These are phyloP conservation scores for Phyllopteryx taeniolatus DNA, from an alignment of 2,113 vertebrate species.

Conservation along the genomic window DNA sequence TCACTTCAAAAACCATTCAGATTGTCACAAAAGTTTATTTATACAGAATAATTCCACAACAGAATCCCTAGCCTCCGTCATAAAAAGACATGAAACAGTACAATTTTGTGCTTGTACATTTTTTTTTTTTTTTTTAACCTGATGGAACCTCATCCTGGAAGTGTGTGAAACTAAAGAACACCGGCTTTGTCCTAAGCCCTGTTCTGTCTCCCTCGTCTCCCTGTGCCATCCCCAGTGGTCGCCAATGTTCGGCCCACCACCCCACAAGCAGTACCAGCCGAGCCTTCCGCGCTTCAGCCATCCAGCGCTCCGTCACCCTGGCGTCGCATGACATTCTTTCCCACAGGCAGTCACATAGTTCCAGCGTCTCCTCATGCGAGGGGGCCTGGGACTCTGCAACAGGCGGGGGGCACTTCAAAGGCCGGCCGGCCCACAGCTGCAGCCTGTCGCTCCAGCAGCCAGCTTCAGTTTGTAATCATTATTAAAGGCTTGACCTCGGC, in stretches of 20 bases:
- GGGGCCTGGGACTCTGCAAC: constrained; percentile 75
- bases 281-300: constrained; percentile 57
- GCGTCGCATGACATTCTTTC: constrained; percentile 84
- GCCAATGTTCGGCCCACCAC: constrained; percentile 25
- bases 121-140: constrained; percentile 27
- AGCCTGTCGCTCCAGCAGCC: constrained; percentile 79
- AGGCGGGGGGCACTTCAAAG: constrained; percentile 81
- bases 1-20: not conserved
- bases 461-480: constrained; percentile 84
- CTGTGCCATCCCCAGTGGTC: constrained; percentile 42
- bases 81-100: not conserved
- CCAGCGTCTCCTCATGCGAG: constrained; percentile 80
- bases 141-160: constrained; percentile 13
- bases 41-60: not conserved
- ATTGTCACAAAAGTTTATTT: not conserved
- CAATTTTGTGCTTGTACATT: constrained; percentile 3
- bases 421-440: constrained; percentile 76
- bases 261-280: constrained; percentile 53
- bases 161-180: constrained; percentile 47
- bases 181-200: constrained; percentile 24
- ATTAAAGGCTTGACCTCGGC: constrained; percentile 84
- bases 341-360: constrained; percentile 83
- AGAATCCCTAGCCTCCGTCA: not conserved
- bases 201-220: constrained; percentile 34
- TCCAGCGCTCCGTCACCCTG: constrained; percentile 76